phyloP scores from a whole-genome alignment of 2,113 vertebrate species.

The Cinclus mexicanus region DNA sequence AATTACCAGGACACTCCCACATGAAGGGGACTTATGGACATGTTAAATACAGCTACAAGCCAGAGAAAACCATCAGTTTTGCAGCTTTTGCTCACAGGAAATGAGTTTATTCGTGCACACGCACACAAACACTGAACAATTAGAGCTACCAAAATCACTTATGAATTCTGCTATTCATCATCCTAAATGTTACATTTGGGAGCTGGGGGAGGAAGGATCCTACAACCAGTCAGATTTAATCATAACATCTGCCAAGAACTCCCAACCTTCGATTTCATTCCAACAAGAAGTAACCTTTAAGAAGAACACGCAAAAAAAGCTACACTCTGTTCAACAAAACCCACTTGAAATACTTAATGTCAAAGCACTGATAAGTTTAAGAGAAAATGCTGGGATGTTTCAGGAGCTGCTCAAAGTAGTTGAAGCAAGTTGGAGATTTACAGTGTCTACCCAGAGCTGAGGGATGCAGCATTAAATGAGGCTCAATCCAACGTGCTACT shows the following conservation, averaged over 20 bases:
- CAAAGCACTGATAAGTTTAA: conserved; percentile 46
- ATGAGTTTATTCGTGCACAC: neutral
- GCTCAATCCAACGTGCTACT: neutral
- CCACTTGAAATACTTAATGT: conserved; percentile 57
- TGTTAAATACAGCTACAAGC: conserved; percentile 37
- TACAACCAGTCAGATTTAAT: conserved; percentile 62
- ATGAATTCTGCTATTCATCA: conserved; percentile 23
- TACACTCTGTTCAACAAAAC: conserved; percentile 36
- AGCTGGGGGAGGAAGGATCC: conserved; percentile 38
- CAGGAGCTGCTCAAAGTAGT: neutral
- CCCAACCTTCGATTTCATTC: conserved; percentile 49
- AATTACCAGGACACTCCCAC: neutral
- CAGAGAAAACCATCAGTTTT: conserved; percentile 30
- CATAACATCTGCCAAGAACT: conserved; percentile 58
- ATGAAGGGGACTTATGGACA: neutral
- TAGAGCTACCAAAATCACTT: conserved; percentile 7
- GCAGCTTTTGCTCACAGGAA: conserved; percentile 12
- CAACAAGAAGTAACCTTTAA: conserved; percentile 54
- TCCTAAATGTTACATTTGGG: conserved; percentile 52
- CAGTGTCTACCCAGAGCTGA: neutral
- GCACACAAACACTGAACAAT: conserved; percentile 7
- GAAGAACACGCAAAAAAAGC: conserved; percentile 31
- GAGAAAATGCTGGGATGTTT: neutral
- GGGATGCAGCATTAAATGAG: neutral
- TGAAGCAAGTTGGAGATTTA: neutral